Evolutionary conservation across 2,888 invertebrate species (phyloP).

Genomic region (Diarsia rubi): DNA sequence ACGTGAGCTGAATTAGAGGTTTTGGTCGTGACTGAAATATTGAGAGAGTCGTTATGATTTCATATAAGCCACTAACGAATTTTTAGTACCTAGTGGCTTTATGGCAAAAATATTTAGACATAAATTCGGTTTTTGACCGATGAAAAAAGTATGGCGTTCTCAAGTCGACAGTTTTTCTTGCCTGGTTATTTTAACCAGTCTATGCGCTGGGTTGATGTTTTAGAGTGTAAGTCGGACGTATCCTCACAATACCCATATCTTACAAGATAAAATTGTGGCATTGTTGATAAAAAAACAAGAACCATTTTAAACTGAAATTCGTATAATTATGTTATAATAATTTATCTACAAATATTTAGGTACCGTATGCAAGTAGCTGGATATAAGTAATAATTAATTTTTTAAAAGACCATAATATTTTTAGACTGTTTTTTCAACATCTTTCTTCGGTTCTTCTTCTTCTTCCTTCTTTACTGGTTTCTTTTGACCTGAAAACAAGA

Average conservation of each 20-base stretch:
- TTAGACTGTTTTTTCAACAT: constrained; percentile 37
- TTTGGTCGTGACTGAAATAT: constrained; percentile 37
- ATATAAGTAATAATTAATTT: not conserved
- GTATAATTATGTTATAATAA: constrained; percentile 3
- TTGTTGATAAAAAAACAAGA: not conserved
- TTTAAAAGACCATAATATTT: not conserved
- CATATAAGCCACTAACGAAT: not conserved
- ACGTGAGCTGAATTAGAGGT: constrained; percentile 37
- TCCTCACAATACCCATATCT: not conserved
- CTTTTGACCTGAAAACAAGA: constrained; percentile 40
- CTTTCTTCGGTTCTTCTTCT: constrained; percentile 34
- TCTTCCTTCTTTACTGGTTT: constrained; percentile 33
- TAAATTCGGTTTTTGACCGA: not conserved
- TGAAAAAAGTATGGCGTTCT: not conserved
- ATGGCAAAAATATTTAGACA: not conserved
- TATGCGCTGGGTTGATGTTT: not conserved
- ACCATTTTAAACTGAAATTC: not conserved
- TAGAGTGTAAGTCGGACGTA: not conserved
- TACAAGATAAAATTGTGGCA: not conserved
- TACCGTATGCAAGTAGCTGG: constrained; percentile 27
- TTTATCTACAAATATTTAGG: constrained; percentile 33
- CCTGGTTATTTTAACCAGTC: not conserved
- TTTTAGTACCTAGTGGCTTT: not conserved
- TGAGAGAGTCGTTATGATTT: constrained; percentile 4
- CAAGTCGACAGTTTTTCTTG: not conserved